Percentiles rank a stretch among this genome's conserved stretches.
phyloP scores from a whole-genome alignment of 1,140 invertebrate species.

The Pogonomyrmex californicus region DNA sequence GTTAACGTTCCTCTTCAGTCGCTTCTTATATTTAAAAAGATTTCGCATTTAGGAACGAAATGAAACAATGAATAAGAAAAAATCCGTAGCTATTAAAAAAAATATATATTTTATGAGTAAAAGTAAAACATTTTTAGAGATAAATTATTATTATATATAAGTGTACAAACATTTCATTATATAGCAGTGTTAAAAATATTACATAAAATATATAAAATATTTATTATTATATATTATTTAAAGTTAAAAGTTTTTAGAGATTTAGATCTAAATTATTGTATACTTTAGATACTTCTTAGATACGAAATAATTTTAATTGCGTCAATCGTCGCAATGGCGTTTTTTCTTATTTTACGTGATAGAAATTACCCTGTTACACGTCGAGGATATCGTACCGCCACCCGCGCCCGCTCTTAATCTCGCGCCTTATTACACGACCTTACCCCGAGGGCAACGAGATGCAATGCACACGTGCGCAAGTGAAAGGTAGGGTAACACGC shows the following conservation, averaged over 20 bases:
- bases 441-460: constrained; percentile 64
- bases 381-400: constrained; percentile 33
- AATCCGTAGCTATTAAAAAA: neutral
- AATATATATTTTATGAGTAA: too few relatives aligned
- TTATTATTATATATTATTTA: too few relatives aligned
- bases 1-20: neutral
- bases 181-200: too few relatives aligned
- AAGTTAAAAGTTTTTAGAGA: too few relatives aligned
- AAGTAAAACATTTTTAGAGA: too few relatives aligned
- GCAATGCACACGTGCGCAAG: constrained; percentile 76
- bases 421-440: constrained; percentile 60
- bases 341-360: neutral
- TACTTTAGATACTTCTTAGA: neutral
- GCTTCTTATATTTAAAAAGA: neutral
- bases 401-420: constrained; percentile 39
- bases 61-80: neutral
- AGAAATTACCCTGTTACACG: constrained; percentile 50
- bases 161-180: too few relatives aligned
- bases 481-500: constrained; percentile 79
- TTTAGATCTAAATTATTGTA: neutral
- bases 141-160: too few relatives aligned
- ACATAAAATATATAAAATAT: too few relatives aligned
- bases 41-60: neutral
- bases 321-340: neutral
- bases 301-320: neutral